Percentiles rank a stretch among this genome's conserved stretches.
Conservation (phyloP, 2,113 vertebrate genomes). For the Phylloscopus trochilus region DNA sequence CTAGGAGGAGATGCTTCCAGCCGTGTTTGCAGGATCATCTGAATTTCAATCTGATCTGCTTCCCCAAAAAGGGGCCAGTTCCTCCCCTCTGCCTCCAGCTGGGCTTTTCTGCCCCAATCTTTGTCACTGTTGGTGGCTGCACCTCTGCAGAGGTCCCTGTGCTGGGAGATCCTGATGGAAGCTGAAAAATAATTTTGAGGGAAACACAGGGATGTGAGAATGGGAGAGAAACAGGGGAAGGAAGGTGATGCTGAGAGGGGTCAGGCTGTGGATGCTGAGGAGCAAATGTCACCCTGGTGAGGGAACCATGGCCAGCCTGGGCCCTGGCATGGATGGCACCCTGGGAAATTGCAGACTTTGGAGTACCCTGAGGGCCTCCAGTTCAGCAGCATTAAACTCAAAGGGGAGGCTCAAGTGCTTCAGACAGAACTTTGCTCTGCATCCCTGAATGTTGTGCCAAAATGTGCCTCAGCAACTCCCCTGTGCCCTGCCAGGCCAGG, state of each 20-base stretch:
- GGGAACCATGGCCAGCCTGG: accelerated
- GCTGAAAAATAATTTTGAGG: not conserved
- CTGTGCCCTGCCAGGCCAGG: not conserved
- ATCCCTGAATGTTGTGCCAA: not conserved
- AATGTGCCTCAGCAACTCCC: not conserved
- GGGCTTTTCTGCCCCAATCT: not conserved
- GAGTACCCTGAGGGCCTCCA: not conserved
- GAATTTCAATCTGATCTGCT: not conserved
- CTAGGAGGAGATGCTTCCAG: not conserved
- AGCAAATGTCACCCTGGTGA: accelerated
- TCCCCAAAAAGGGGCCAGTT: not conserved
- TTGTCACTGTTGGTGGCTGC: not conserved
- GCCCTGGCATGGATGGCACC: not conserved
- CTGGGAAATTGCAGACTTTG: not conserved
- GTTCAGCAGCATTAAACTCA: not conserved
- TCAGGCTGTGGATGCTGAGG: not conserved
- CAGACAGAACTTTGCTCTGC: accelerated
- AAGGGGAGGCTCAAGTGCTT: not conserved
- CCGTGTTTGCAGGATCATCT: not conserved
- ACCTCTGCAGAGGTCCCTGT: not conserved
- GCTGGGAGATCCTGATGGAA: not conserved
- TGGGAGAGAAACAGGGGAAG: not conserved
- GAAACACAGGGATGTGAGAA: not conserved
- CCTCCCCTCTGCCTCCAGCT: not conserved
- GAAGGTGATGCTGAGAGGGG: not conserved